Conservation (phyloP, 2,888 invertebrate genomes). For the Iselma pallidipennis region DNA sequence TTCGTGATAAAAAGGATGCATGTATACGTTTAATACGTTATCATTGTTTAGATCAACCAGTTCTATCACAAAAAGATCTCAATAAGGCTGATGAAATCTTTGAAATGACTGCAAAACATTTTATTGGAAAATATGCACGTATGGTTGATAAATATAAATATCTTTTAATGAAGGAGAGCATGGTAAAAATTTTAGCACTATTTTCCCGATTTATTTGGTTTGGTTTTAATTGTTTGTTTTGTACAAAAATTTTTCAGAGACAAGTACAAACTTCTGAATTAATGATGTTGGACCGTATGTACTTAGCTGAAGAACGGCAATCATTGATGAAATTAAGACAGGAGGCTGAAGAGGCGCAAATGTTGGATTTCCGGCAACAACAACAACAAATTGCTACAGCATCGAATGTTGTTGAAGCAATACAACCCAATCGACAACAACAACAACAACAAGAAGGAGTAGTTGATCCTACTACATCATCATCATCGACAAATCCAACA, state of each 20-base stretch:
- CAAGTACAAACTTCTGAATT: slow-evolving; percentile 74
- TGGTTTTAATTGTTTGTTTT: too few species aligned
- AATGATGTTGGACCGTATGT: slow-evolving; percentile 75
- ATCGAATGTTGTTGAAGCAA: too few species aligned
- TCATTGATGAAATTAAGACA: slow-evolving; percentile 65
- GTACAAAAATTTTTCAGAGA: slow-evolving; percentile 64
- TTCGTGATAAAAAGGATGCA: slow-evolving; percentile 72
- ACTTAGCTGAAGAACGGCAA: slow-evolving; percentile 72
- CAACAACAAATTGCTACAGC: slow-evolving; percentile 20
- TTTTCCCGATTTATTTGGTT: too few species aligned
- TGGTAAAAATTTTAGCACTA: slow-evolving; percentile 65
- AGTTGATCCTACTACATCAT: slow-evolving; percentile 21
- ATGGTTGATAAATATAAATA: slow-evolving; percentile 76
- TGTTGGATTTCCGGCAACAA: slow-evolving; percentile 25
- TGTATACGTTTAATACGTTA: slow-evolving; percentile 75
- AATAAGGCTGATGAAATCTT: slow-evolving; percentile 72
- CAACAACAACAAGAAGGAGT: slow-evolving; percentile 9
- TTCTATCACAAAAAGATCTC: slow-evolving; percentile 65
- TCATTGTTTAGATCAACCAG: slow-evolving; percentile 74
- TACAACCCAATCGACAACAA: background rate
- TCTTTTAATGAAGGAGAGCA: slow-evolving; percentile 75
- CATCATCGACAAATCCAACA: slow-evolving; percentile 9
- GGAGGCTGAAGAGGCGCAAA: slow-evolving; percentile 50
- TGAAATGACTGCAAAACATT: slow-evolving; percentile 68
- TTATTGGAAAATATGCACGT: slow-evolving; percentile 69